Evolutionary conservation across 2,797 vertebrate species (phyloP).

Genomic region (Argya squamiceps): DNA sequence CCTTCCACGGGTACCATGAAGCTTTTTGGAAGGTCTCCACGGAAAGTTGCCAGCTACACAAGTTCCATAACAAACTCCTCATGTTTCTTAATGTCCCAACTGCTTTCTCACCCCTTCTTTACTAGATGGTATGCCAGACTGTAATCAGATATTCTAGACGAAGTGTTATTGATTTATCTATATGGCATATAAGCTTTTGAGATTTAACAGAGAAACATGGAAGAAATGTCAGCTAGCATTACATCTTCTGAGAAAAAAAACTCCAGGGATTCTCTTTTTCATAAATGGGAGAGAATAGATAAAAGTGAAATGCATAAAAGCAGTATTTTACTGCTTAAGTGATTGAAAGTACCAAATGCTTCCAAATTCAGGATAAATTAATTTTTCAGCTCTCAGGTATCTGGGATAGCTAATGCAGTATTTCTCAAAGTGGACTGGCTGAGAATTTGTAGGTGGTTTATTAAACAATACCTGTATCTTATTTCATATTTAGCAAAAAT

Average conservation of each 20-base stretch:
- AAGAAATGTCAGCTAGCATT: not conserved
- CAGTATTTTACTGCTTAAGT: not conserved
- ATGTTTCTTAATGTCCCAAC: constrained; percentile 1
- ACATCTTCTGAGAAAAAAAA: not conserved
- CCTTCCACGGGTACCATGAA: not conserved
- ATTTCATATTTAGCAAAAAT: constrained; percentile 56
- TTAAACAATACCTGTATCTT: constrained; percentile 11
- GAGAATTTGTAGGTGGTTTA: constrained; percentile 24
- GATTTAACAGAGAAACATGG: not conserved
- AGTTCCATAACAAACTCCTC: constrained; percentile 1
- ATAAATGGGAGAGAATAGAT: not conserved
- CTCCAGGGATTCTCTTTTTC: not conserved
- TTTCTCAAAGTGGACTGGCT: constrained; percentile 36
- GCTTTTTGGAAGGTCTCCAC: not conserved
- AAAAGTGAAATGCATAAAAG: constrained; percentile 6
- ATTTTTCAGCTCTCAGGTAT: not conserved
- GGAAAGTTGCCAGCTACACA: not conserved
- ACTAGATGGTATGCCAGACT: not conserved
- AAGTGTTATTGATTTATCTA: not conserved
- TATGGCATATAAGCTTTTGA: not conserved
- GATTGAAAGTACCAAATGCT: not conserved
- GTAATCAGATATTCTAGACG: not conserved
- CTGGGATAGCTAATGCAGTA: not conserved
- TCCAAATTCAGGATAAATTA: not conserved
- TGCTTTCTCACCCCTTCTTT: constrained; percentile 16